Conservation (phyloP, 2,888 invertebrate genomes). For the Carabus problematicus region DNA sequence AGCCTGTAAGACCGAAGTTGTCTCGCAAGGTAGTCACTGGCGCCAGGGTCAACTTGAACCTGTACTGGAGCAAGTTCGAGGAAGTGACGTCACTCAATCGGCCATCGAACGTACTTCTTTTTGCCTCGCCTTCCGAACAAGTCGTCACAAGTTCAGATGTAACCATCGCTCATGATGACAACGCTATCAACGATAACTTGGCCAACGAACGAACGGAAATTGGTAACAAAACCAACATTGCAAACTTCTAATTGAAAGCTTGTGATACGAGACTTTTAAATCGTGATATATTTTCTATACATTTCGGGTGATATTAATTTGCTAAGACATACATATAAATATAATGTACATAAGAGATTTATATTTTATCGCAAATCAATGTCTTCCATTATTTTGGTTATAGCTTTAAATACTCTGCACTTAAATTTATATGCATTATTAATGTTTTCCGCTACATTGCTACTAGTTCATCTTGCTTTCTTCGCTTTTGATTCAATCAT, state of each 20-base stretch:
- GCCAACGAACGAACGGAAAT: slow-evolving; percentile 66
- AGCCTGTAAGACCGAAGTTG: slow-evolving; percentile 66
- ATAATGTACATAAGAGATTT: not conserved
- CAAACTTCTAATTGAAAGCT: not conserved
- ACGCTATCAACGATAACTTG: slow-evolving; percentile 66
- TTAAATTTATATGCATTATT: not conserved
- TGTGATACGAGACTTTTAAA: not conserved
- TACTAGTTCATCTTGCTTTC: not conserved
- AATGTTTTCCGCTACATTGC: not conserved
- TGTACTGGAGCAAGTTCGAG: slow-evolving; percentile 70
- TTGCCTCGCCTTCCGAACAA: slow-evolving; percentile 60
- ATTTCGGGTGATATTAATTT: slow-evolving; percentile 20
- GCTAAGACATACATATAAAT: not conserved
- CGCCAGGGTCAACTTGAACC: slow-evolving; percentile 69
- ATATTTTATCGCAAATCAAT: slow-evolving; percentile 26
- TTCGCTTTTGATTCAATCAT: not conserved
- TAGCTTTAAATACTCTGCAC: slow-evolving; percentile 22
- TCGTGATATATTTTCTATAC: not conserved
- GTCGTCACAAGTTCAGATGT: slow-evolving; percentile 50
- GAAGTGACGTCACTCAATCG: slow-evolving; percentile 59
- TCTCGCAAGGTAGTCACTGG: slow-evolving; percentile 65
- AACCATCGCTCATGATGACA: slow-evolving; percentile 52
- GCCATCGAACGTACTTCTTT: slow-evolving; percentile 58
- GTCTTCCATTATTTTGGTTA: slow-evolving; percentile 36
- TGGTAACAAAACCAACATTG: slow-evolving; percentile 57